phyloP scores from a whole-genome alignment of 2,888 invertebrate genomes.

The Serrognathus titanus region DNA sequence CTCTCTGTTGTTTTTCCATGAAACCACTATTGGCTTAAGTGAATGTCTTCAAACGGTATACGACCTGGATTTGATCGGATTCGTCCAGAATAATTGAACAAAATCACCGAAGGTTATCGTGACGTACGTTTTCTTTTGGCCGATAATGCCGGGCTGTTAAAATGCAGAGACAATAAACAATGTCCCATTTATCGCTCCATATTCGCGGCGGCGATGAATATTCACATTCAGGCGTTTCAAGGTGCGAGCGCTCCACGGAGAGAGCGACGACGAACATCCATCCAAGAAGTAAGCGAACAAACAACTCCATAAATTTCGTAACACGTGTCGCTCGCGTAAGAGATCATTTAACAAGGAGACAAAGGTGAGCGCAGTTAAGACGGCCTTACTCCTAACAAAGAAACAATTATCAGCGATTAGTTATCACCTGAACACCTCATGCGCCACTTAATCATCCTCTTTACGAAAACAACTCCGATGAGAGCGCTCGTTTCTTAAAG shows the following conservation, averaged over 20 bases:
- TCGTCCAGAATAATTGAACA: no score
- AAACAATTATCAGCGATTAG: constrained; percentile 27
- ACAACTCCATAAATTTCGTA: constrained; percentile 21
- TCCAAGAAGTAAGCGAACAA: constrained; percentile 20
- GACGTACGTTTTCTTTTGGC: no score
- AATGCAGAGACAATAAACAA: constrained; percentile 16
- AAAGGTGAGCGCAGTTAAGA: not conserved
- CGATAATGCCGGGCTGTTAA: no score
- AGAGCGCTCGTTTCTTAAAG: no score
- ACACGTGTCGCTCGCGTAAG: constrained; percentile 11
- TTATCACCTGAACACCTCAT: constrained; percentile 24
- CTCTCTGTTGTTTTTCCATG: no score
- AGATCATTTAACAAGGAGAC: not conserved
- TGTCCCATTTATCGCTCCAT: constrained; percentile 16
- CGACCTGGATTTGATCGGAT: no score
- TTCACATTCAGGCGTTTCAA: no score
- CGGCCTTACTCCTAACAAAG: constrained; percentile 18
- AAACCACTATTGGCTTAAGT: no score
- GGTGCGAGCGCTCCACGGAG: not conserved
- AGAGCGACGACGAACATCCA: constrained; percentile 16
- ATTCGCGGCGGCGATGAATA: constrained; percentile 18
- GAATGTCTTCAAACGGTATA: no score
- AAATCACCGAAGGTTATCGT: no score
- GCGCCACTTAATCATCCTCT: constrained; percentile 5
- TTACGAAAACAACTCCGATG: not conserved